Evolutionary conservation across 2,888 invertebrate genomes (phyloP).

Genomic region (Hyposoter dolosus): DNA sequence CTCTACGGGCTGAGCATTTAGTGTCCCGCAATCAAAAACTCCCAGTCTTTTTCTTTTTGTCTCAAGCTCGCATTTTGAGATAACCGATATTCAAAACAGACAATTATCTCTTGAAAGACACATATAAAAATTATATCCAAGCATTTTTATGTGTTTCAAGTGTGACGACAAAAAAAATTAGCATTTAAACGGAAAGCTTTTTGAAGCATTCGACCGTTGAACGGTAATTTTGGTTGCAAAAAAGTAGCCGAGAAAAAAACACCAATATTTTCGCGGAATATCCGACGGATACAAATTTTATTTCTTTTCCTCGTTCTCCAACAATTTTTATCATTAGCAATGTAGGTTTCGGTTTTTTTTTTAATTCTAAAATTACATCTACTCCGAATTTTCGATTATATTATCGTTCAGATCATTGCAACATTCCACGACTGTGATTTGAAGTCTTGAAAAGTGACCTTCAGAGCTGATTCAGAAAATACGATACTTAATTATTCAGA

Average conservation of each 20-base stretch:
- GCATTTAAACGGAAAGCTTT: not conserved
- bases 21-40: constrained; percentile 40
- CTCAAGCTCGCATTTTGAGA: not conserved
- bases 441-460: not conserved
- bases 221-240: not conserved
- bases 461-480: not conserved
- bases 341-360: not conserved
- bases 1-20: constrained; percentile 40
- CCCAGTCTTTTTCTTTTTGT: not conserved
- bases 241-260: not conserved
- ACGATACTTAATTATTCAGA: not conserved
- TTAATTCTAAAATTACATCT: not conserved
- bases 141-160: not conserved
- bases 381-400: not conserved
- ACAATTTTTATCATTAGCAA: not conserved
- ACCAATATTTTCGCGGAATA: not conserved
- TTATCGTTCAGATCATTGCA: not conserved
- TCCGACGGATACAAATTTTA: not conserved
- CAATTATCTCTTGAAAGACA: not conserved
- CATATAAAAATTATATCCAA: not conserved
- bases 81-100: not conserved
- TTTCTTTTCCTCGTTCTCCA: not conserved
- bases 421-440: not conserved
- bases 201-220: no score
- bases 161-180: not conserved